Base-by-base conservation (phyloP, 2,113 vertebrate species). In the Actenoides lindsayi region DNA sequence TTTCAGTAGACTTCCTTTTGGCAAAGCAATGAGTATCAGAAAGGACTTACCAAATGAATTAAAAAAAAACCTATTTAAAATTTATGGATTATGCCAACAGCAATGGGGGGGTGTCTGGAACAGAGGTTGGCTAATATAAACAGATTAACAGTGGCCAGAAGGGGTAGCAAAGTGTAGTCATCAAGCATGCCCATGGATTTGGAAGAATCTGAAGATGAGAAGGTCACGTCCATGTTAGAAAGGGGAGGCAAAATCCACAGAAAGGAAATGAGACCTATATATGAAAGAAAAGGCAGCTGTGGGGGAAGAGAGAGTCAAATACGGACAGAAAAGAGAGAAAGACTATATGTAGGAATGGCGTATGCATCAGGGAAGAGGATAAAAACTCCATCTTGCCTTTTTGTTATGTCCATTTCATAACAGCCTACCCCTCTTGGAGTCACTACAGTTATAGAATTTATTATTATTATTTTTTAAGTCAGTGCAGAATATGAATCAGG, bases 1-100 rank as follows among this genome's bases (percentile, higher is more conserved):
- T 94, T 96, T 93, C 89, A 93, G 76, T 69, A 94, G 87, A 89
- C 83, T 89, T 92, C 63, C 84, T 84, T 94, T 87, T 94, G 86
- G 73, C 90, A 95, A 83, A 75, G 57, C 69, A 62, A 7, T 1
- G 27, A 75, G 16, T 63, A 78, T 90, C 65, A 65, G 81, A 75
- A 87, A 93, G 71, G 71, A 81, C 67, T 83, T 91, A 86, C 30
- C 57, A 82, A 84, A 94, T 14, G 69, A 35, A 92, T 68, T 20
- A 3, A 11, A 33, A 37, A 89, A 68, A 87, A 89, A 63, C 83
- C 50, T 86, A 50, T 92, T 89, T 87, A 84, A 89, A 73, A 86
- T 83, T 13, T 93, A 93, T 37, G 89, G 69, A 41, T 33, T 31
- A 37, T 87, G 65, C 53, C 90, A 95, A 88, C 44, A 90, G 33